Evolutionary conservation across 1,140 invertebrate species (phyloP), one percentile per base, ranked within the genome.

Genomic region (Pararge aegeria): DNA sequence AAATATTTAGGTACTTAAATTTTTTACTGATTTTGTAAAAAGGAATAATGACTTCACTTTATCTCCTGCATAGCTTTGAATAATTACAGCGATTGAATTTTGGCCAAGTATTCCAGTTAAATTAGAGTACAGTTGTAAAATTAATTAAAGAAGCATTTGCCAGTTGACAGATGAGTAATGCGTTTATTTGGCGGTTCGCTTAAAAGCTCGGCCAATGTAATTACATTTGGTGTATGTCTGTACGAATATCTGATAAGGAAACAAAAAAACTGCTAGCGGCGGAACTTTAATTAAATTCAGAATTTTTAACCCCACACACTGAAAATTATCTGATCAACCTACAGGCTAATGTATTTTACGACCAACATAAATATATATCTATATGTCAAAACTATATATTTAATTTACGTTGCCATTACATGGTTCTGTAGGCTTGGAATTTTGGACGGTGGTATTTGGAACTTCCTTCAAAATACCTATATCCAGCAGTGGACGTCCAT

Each of bases 261-360:
- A 75, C 29, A 57, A 72, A 77, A 82, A 83, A 82, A 82, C 60
- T 61, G 59, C 64, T 71, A 59, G 57, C 70, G 64, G 66, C 71
- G 66, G 64, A 69, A 68, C 66, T 79, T 83, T 81, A 83, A 86
- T 83, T 80, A 78, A 83, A 79, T 76, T 67, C 70, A 55, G 62
- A 68, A 65, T 79, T 83, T 78, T 73, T 75, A 54, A 54, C 61
- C 54, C 65, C 42, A 46, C 55, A 67, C 65, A 74, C 65, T 66
- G 30, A 38, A 55, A 34, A 37, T 50, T 49, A 38, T 38, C 24
- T 61, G 27, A 61, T 34, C 34, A 37, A 34, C 30, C 12, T 34
- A 48, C 18, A 29, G 21, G 51, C 40, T 48, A 48, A 56, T 24
- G 42, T 48, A 38, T 49, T 29, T 56, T 49, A 24, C 30, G 13